Conservation (phyloP, 1,140 invertebrate genomes). For the Babylonia areolata region DNA sequence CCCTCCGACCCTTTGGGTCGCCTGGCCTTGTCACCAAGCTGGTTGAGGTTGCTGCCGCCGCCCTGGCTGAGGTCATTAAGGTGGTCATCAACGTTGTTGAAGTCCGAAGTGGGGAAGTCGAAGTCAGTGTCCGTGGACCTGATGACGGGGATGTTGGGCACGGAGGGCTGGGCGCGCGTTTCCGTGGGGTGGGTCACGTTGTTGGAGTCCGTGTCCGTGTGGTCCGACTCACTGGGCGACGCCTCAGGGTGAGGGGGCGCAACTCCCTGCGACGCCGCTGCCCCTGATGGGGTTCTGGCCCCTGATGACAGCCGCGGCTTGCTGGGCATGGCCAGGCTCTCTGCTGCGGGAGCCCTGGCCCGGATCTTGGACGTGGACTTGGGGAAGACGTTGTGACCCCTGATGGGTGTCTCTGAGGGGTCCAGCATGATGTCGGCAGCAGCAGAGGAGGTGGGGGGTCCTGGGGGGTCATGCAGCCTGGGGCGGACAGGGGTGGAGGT, state of each 20-base stretch:
- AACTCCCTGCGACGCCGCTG: slow-evolving; percentile 42
- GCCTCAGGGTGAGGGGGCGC: slow-evolving; percentile 49
- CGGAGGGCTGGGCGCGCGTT: neutral
- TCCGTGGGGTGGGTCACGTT: slow-evolving; percentile 59
- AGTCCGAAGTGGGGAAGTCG: slow-evolving; percentile 72
- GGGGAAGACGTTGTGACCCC: slow-evolving; percentile 58
- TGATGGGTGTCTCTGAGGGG: slow-evolving; percentile 67
- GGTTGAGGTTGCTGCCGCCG: slow-evolving; percentile 26
- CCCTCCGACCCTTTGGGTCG: neutral
- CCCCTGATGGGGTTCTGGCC: neutral
- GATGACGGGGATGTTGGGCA: slow-evolving; percentile 52
- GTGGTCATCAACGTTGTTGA: slow-evolving; percentile 65
- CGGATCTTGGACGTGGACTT: neutral
- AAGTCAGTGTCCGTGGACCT: slow-evolving; percentile 69
- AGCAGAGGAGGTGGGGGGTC: slow-evolving; percentile 25
- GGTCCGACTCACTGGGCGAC: slow-evolving; percentile 66
- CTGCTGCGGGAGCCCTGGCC: slow-evolving; percentile 42
- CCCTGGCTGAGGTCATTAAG: slow-evolving; percentile 71
- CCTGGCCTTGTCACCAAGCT: neutral
- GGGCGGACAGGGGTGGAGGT: slow-evolving; percentile 72
- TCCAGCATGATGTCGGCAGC: slow-evolving; percentile 55
- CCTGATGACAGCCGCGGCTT: neutral
- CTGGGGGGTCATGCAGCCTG: slow-evolving; percentile 26
- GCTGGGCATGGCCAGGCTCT: neutral
- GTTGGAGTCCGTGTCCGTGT: slow-evolving; percentile 67